Evolutionary conservation across 2,797 vertebrate genomes (phyloP), one percentile per base, ranked within the genome.

Genomic region (Dendrocincla fuliginosa): DNA sequence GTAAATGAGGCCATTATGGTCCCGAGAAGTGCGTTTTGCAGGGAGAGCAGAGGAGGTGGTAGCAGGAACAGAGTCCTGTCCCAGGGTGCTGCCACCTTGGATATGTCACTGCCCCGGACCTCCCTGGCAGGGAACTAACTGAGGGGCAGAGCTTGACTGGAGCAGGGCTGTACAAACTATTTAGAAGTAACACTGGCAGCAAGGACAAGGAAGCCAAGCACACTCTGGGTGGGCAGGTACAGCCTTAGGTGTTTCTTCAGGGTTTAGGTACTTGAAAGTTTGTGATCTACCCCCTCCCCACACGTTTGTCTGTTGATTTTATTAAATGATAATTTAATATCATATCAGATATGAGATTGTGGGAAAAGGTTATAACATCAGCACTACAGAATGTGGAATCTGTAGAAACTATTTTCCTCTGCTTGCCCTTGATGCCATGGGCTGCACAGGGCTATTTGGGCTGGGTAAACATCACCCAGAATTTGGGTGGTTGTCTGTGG

Each of bases 161-260:
- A 8, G 67, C 46, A 61, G 67, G 53, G 10, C 37, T 41, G 13
- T 24, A 30, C 6, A 12, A 44, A 16, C 10, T 64, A 1, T 9
- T 63, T 46, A 11, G 1, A 59, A 60, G 19, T 22, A 23, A 39
- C 37, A n/a, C 52, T 55, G 37, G n/a, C 71, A 59, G 55, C 47
- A 39, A 27, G 65, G 49, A 4, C 42, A 33, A 49, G 57, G 68
- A 19, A 50, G 16, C 37, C 25, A 11, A 64, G 44, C 68, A 84
- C 42, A 9, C 73, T 39, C 35, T 32, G 83, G 28, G 12, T 3
- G 0, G 8, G 0, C 3, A n/a, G 53, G 23, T 37, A 2, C 25
- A 64, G 61, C 49, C 63, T 4, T 2, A 9, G 41, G 41, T 53
- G 39, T 39, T 78, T 47, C 46, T 46, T 71, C 25, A 33, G 24